Conservation (phyloP, 2,888 invertebrate genomes). For the Agrotis ipsilon region DNA sequence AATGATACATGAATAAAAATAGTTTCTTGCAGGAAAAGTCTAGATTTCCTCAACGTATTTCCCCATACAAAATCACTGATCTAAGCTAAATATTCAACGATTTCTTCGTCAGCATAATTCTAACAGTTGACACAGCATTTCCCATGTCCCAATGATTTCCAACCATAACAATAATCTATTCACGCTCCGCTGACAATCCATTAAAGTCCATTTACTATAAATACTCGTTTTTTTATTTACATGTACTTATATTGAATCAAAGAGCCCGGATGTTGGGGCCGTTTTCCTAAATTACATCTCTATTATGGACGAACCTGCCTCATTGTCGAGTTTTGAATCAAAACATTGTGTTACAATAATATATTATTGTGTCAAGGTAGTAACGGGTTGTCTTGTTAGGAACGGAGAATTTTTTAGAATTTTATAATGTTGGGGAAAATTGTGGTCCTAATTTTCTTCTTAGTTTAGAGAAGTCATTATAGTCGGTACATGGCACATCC, state of each 20-base stretch:
- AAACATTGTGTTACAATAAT: conserved; percentile 49
- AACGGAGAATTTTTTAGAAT: not conserved
- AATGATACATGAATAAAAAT: not conserved
- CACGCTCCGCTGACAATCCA: conserved; percentile 78
- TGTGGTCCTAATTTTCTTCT: not conserved
- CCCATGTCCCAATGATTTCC: conserved; percentile 53
- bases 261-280: conserved; percentile 76
- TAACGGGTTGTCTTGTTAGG: conserved; percentile 16
- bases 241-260: conserved; percentile 79
- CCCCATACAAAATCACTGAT: not conserved
- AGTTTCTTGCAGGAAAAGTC: not conserved
- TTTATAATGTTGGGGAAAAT: not conserved
- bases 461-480: not conserved
- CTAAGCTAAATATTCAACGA: conserved; percentile 10
- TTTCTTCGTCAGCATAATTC: conserved; percentile 22
- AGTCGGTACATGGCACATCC: too few species aligned
- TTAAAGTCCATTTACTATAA: conserved; percentile 79
- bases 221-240: conserved; percentile 76
- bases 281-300: conserved; percentile 79
- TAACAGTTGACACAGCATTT: conserved; percentile 54
- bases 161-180: conserved; percentile 68
- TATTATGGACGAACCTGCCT: conserved; percentile 75
- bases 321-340: conserved; percentile 69
- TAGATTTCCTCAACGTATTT: not conserved
- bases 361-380: conserved; percentile 46